Base-by-base conservation (phyloP, 2,113 vertebrate species). In the Saiga tatarica region DNA sequence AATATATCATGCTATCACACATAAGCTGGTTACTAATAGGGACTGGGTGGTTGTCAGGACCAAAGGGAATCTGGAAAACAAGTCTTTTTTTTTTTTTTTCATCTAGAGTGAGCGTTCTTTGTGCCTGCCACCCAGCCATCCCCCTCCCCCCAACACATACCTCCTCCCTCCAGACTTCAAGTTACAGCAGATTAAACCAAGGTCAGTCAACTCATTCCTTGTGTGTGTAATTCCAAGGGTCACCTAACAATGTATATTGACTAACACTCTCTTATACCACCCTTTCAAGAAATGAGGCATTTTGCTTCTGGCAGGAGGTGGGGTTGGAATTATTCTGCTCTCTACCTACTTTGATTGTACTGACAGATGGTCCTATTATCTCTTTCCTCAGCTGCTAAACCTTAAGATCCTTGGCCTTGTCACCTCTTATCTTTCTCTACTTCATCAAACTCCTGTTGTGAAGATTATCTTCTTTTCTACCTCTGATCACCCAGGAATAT, bases 1-100 rank as follows among this genome's bases (percentile, higher is more conserved):
- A 97, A 98, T 99, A 97, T 97, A 99, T 99, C 98, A 99, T 97
- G 91, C 98, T 96, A 98, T 97, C 97, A 91, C 93, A 98, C 59
- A 97, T 96, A 98, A 97, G 95, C 95, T 94, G 95, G 97, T 97
- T 98, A 98, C 98, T 98, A 98, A 98, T 98, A 98, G 97, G 91
- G 88, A 97, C 87, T 97, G 95, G 95, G 98, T 98, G 97, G 97
- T 98, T 98, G 96, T 94, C 95, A 94, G 97, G 96, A 98, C 98
- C 62, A 87, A 98, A 96, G 97, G 62, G 62, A 98, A 98, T 97
- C 97, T 97, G 94, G 98, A 98, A 98, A 98, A 97, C 91, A 97
- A 94, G 97, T 93, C 89, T 95, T 97, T 97, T 98, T 95, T 97
- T 96, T 96, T 55, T 97, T 97, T 94, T 97, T 87, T 71, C 96